A percentile compares a stretch with the other conserved stretches of the same genome.
Evolutionary conservation across 30 jellyfish, hydroid and myxozoan genomes (phyloP).

Genomic region (Sanderia malayensis): DNA sequence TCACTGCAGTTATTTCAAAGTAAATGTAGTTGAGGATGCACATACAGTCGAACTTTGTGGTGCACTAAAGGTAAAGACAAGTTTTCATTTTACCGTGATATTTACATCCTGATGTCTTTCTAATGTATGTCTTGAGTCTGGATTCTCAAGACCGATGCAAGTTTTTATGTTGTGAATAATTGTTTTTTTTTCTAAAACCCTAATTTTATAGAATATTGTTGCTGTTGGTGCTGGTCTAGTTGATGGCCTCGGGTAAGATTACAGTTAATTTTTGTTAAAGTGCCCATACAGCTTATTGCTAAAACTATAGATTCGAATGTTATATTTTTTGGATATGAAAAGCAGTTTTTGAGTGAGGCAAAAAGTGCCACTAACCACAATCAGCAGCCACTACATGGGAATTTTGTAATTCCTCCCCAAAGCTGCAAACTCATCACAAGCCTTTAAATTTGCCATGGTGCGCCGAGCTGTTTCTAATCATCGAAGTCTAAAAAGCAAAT

Average conservation of each 20-base stretch:
- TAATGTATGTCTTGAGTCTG: background rate
- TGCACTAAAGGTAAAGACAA: slow-evolving; percentile 72
- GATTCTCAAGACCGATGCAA: background rate
- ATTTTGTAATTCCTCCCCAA: too few species aligned
- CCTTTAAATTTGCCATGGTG: too few species aligned
- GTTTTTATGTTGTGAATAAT: background rate
- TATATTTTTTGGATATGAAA: too few species aligned
- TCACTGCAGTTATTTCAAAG: slow-evolving; percentile 81
- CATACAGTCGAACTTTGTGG: slow-evolving; percentile 94
- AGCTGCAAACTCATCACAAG: too few species aligned
- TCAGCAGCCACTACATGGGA: too few species aligned
- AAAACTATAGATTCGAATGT: too few species aligned
- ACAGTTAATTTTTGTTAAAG: too few species aligned
- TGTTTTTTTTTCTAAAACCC: background rate
- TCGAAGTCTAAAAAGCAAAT: too few species aligned
- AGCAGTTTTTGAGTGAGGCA: too few species aligned
- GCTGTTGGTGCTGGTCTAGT: slow-evolving; percentile 91
- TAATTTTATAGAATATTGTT: slow-evolving; percentile 73
- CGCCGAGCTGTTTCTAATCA: too few species aligned
- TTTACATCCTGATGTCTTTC: background rate
- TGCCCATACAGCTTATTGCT: too few species aligned
- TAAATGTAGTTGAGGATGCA: slow-evolving; percentile 76
- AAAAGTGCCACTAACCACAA: too few species aligned
- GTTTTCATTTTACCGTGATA: background rate
- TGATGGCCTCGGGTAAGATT: slow-evolving; percentile 94